phyloP scores from a whole-genome alignment of 1,140 invertebrate genomes.

The Ceratina australensis region DNA sequence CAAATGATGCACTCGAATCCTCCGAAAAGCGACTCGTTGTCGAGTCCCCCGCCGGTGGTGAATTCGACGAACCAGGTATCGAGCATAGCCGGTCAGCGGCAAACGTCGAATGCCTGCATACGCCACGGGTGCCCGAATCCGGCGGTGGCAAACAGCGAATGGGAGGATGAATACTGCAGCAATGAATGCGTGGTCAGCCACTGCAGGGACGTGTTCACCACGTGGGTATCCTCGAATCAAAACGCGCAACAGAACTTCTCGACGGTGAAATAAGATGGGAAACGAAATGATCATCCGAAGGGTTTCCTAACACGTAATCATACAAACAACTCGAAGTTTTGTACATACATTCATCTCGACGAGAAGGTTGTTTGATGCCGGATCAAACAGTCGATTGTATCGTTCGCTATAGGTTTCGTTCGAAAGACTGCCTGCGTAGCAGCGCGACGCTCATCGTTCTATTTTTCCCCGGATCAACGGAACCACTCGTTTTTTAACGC shows the following conservation, averaged over 20 bases:
- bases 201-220: constrained; percentile 95
- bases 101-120: constrained; percentile 86
- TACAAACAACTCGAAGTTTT: constrained; percentile 15
- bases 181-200: constrained; percentile 98
- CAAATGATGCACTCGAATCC: constrained; percentile 78
- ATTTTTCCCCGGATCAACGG: neutral
- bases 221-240: constrained; percentile 92
- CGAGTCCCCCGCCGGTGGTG: constrained; percentile 71
- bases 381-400: constrained; percentile 14
- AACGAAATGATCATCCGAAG: constrained; percentile 16
- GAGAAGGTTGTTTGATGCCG: constrained; percentile 30
- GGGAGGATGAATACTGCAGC: constrained; percentile 98
- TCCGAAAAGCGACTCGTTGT: constrained; percentile 71
- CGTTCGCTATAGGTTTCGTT: neutral
- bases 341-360: constrained; percentile 62
- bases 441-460: neutral
- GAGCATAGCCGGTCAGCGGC: constrained; percentile 78
- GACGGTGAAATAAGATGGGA: constrained; percentile 80
- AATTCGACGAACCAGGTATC: constrained; percentile 66
- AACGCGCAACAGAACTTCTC: constrained; percentile 84
- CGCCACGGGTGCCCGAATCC: constrained; percentile 94
- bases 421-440: constrained; percentile 20
- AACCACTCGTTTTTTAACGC: neutral
- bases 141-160: constrained; percentile 94
- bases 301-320: constrained; percentile 43